Conservation (phyloP, 2,113 vertebrate genomes). For the Leiothrix lutea region DNA sequence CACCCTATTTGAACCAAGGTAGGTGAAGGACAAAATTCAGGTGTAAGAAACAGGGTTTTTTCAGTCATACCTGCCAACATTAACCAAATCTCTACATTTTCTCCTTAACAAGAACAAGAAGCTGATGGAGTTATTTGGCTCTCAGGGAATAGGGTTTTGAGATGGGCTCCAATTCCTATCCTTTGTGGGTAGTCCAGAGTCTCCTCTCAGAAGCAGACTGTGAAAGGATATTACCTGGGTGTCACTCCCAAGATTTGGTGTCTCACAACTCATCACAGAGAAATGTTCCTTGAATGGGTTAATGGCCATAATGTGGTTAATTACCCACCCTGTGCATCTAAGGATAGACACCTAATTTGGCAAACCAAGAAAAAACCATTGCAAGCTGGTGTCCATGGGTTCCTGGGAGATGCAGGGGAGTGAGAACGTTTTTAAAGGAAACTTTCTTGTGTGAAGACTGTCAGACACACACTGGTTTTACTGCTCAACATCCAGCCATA, state of each 20-base stretch:
- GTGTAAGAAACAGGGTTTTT: background rate
- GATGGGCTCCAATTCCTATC: background rate
- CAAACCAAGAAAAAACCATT: background rate
- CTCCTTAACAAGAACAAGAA: background rate
- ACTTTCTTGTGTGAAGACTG: background rate
- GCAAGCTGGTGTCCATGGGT: fast-evolving
- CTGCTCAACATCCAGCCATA: background rate
- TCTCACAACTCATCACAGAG: background rate
- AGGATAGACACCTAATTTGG: background rate
- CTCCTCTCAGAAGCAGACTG: background rate
- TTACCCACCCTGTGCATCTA: no score
- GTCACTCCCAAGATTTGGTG: background rate
- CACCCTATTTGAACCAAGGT: background rate
- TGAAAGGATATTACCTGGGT: background rate
- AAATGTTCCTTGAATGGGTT: fast-evolving
- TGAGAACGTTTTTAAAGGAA: background rate
- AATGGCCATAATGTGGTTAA: background rate
- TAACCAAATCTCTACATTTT: background rate
- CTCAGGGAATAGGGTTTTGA: background rate
- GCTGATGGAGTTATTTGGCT: background rate
- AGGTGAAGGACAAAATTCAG: background rate
- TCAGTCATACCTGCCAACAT: background rate
- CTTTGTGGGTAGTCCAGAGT: background rate
- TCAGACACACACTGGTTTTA: background rate
- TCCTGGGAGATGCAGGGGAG: background rate